Percentiles rank a stretch among this genome's conserved stretches.
Conservation (phyloP, 2,797 vertebrate genomes). For the Neostethus bicornis region DNA sequence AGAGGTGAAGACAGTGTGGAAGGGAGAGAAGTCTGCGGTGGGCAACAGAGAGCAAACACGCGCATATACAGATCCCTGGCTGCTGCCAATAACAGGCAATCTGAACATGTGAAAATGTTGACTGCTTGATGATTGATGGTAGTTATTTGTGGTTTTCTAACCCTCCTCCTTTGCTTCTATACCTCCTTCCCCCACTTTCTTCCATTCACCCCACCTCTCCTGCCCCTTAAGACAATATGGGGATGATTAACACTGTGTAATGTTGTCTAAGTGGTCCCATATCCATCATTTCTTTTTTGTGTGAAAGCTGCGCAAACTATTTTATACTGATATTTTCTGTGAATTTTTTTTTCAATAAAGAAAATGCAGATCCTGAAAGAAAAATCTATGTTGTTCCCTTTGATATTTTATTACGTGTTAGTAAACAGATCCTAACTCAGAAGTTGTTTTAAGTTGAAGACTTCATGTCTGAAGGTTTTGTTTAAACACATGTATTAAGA, state of each 20-base stretch:
- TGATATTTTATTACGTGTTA: no score
- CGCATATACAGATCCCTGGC: conserved; percentile 74
- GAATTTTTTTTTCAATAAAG: no score
- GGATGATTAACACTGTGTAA: conserved; percentile 83
- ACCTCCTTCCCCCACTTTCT: conserved; percentile 38
- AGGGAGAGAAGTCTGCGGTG: conserved; percentile 65
- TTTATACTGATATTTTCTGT: no score
- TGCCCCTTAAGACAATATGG: conserved; percentile 43
- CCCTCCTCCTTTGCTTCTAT: conserved; percentile 69
- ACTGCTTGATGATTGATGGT: conserved; percentile 87
- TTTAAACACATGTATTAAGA: conserved; percentile 50
- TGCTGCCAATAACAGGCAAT: conserved; percentile 87
- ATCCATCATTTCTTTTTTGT: conserved; percentile 57
- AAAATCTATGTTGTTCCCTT: no score
- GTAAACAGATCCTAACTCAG: no score
- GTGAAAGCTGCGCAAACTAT: conserved; percentile 22
- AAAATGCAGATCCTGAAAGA: no score
- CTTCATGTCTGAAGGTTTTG: no score
- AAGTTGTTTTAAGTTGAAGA: no score
- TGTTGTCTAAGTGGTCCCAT: conserved; percentile 66
- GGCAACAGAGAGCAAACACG: conserved; percentile 39
- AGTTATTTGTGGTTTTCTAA: conserved; percentile 86
- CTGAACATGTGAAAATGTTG: conserved; percentile 86
- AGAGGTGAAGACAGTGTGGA: conserved; percentile 73
- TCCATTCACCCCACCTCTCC: conserved; percentile 28